Evolutionary conservation across 2,113 vertebrate genomes (phyloP).

Genomic region (Potamarius usumacintae): DNA sequence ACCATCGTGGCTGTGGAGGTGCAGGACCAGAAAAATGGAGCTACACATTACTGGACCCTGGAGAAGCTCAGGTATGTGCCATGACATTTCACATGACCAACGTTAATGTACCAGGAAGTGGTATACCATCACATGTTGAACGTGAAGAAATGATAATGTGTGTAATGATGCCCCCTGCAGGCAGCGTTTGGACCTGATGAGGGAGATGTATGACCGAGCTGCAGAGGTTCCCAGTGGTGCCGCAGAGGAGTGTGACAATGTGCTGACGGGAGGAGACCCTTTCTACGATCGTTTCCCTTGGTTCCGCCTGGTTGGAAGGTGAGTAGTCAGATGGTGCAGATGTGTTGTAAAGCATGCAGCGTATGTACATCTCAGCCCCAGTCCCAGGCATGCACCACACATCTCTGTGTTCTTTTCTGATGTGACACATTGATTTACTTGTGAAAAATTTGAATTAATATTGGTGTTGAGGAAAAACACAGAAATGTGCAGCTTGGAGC

Average conservation of each 20-base stretch:
- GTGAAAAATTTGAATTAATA: background rate
- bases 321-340: conserved; percentile 58
- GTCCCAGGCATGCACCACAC: conserved; percentile 3
- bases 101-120: background rate
- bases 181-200: conserved; percentile 93
- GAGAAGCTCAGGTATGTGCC: conserved; percentile 87
- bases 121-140: background rate
- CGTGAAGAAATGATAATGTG: background rate
- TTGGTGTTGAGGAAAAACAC: background rate
- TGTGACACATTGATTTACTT: background rate
- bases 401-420: conserved; percentile 31
- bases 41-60: conserved; percentile 96
- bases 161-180: conserved; percentile 68
- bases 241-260: conserved; percentile 87
- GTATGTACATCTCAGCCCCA: conserved; percentile 10
- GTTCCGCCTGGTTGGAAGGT: conserved; percentile 99
- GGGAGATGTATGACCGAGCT: conserved; percentile 95
- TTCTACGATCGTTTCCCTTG: conserved; percentile 98
- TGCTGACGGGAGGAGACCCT: conserved; percentile 90
- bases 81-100: background rate
- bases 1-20: conserved; percentile 96
- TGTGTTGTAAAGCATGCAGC: conserved; percentile 1
- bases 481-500: conserved; percentile 16
- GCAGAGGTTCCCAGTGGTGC: conserved; percentile 88
- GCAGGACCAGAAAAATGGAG: conserved; percentile 96